Conservation (phyloP, 2,113 vertebrate genomes). For the Xenus cinereus region DNA sequence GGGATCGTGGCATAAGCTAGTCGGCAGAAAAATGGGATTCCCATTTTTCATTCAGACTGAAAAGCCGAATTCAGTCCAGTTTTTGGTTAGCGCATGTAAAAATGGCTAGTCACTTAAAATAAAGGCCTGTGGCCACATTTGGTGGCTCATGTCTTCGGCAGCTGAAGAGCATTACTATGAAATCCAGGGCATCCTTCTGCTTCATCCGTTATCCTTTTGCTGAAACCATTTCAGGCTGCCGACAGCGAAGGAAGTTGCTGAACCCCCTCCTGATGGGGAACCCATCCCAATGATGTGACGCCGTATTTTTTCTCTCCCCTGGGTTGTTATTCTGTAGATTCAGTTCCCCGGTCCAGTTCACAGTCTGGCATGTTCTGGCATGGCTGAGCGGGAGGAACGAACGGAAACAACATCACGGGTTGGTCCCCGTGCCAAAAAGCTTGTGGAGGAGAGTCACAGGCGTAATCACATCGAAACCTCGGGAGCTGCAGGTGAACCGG, state of each 20-base stretch:
- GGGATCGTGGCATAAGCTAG: neutral
- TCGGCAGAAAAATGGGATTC: neutral
- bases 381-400: neutral
- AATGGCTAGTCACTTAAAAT: neutral
- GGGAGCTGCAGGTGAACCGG: neutral
- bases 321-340: neutral
- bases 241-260: neutral
- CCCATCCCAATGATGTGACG: neutral
- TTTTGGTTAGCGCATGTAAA: neutral
- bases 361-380: neutral
- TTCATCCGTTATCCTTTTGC: too few relatives aligned
- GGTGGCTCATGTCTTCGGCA: neutral
- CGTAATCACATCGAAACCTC: neutral
- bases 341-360: accelerated
- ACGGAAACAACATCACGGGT: neutral
- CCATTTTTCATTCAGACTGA: too few relatives aligned
- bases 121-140: accelerated
- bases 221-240: neutral
- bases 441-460: neutral
- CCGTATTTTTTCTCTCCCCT: neutral
- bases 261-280: accelerated
- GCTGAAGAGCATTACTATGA: neutral
- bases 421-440: neutral
- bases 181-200: neutral
- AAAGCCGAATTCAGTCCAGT: neutral